Conservation (phyloP, 2,797 vertebrate species). For the Danionella dracula region DNA sequence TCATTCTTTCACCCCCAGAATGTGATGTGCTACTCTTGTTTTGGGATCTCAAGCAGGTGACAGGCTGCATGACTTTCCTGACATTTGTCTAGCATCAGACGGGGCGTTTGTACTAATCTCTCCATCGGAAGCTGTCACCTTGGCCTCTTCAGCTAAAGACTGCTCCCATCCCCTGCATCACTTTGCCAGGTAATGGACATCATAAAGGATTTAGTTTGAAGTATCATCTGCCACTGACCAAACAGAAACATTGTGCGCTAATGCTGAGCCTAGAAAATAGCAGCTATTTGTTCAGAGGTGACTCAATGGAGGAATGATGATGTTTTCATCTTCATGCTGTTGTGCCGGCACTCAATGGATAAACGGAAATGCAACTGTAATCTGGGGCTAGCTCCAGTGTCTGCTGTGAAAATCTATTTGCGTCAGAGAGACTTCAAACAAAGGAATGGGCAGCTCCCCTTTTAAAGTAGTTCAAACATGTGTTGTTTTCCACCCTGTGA, state of each 20-base stretch:
- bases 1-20: too few relatives aligned
- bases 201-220: slow-evolving; percentile 31
- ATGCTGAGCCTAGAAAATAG: slow-evolving; percentile 20
- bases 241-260: slow-evolving; percentile 2
- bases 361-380: slow-evolving; percentile 43
- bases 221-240: slow-evolving; percentile 25
- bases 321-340: slow-evolving; percentile 22
- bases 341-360: slow-evolving; percentile 13
- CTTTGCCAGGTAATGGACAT: slow-evolving; percentile 31
- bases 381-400: slow-evolving; percentile 14
- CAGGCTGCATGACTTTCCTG: background rate
- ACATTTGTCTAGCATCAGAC: slow-evolving; percentile 29
- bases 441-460: background rate
- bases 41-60: background rate
- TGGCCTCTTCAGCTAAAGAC: background rate
- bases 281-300: slow-evolving; percentile 7
- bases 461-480: too few relatives aligned
- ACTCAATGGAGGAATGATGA: background rate
- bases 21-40: background rate
- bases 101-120: background rate
- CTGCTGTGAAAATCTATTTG: slow-evolving; percentile 35
- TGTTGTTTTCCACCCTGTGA: too few relatives aligned
- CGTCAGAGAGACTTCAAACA: background rate
- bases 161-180: slow-evolving; percentile 6
- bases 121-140: slow-evolving; percentile 3